phyloP scores from a whole-genome alignment of 2,888 invertebrate species.

The Allophyes oxyacanthae region DNA sequence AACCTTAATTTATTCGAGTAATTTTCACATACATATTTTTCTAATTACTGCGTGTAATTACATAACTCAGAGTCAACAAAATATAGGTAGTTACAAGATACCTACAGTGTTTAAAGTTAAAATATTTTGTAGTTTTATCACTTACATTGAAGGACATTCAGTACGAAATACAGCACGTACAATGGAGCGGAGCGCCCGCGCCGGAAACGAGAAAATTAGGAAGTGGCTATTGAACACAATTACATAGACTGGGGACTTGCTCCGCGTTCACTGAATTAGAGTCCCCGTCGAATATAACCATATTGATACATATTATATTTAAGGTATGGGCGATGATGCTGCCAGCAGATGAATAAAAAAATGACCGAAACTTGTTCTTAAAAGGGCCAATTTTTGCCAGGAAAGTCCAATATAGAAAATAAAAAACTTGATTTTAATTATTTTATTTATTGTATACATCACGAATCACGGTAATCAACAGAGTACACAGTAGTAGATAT shows the following conservation, averaged over 20 bases:
- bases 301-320: no score
- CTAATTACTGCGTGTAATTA: conserved; percentile 2
- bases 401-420: no score
- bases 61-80: no score
- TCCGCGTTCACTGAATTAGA: conserved; percentile 36
- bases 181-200: conserved; percentile 42
- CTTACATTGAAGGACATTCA: conserved; percentile 8
- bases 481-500: no score
- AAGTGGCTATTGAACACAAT: conserved; percentile 85
- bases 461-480: no score
- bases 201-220: conserved; percentile 87
- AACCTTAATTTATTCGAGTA: conserved; percentile 20
- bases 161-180: conserved; percentile 53
- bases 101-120: neutral
- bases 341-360: no score
- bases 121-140: conserved; percentile 2
- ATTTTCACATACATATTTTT: conserved; percentile 11
- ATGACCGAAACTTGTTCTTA: no score
- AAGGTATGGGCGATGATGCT: no score
- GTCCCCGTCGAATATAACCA: conserved; percentile 25
- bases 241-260: conserved; percentile 64
- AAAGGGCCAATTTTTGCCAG: no score
- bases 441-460: no score
- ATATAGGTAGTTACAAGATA: neutral
- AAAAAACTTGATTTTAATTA: no score